Evolutionary conservation across 2,797 vertebrate species (phyloP).

Genomic region (Percopsis omiscomaycus): DNA sequence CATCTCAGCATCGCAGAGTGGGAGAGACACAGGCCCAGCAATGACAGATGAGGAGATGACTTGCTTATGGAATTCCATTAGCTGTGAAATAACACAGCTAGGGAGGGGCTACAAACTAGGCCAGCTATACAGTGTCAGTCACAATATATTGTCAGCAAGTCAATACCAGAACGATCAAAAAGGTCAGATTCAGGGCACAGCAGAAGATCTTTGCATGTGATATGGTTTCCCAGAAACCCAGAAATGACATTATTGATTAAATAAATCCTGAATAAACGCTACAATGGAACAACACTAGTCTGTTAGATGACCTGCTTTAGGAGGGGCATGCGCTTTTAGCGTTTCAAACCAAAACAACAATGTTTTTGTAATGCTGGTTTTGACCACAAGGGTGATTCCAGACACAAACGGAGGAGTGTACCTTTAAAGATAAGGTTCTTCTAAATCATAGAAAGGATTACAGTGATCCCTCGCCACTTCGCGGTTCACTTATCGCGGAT

Average conservation of each 20-base stretch:
- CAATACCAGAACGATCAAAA: slow-evolving; percentile 37
- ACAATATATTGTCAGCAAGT: not conserved
- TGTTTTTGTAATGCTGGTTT: too few relatives aligned
- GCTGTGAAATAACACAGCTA: slow-evolving; percentile 43
- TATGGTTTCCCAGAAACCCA: slow-evolving; percentile 15
- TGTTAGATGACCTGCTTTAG: not conserved
- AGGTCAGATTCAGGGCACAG: slow-evolving; percentile 35
- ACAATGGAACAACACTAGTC: not conserved
- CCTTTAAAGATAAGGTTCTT: slow-evolving; percentile 18
- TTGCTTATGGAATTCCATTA: slow-evolving; percentile 51
- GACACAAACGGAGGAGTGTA: too few relatives aligned
- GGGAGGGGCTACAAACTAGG: slow-evolving; percentile 27
- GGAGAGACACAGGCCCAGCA: slow-evolving; percentile 52
- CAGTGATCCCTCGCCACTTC: too few relatives aligned
- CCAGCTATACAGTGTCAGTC: slow-evolving; percentile 20
- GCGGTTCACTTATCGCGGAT: too few relatives aligned
- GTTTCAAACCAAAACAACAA: too few relatives aligned
- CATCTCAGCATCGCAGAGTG: slow-evolving; percentile 46
- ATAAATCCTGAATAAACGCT: too few relatives aligned
- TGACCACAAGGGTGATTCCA: too few relatives aligned
- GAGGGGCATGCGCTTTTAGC: too few relatives aligned
- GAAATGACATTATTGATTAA: slow-evolving; percentile 20
- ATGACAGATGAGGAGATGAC: slow-evolving; percentile 62
- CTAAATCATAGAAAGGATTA: slow-evolving; percentile 7
- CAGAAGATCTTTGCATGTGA: slow-evolving; percentile 18